Percentiles rank a stretch among this genome's conserved stretches.
phyloP scores from a whole-genome alignment of 1,140 invertebrate species.

The Pachyrhynchus sulphureomaculatus region DNA sequence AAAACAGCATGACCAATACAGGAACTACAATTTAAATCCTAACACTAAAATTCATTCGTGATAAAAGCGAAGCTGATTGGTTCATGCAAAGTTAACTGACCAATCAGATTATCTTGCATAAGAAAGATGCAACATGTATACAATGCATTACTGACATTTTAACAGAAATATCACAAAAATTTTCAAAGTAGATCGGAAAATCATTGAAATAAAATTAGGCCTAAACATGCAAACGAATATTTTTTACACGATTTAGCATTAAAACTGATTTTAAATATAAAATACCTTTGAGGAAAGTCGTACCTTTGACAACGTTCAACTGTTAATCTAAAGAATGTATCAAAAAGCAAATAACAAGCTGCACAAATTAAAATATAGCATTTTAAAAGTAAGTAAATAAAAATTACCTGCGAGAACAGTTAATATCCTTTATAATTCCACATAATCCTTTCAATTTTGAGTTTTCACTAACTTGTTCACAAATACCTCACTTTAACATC shows the following conservation, averaged over 20 bases:
- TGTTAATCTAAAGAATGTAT: not conserved
- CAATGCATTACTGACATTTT: too few species aligned
- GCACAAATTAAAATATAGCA: not conserved
- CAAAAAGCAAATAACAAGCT: not conserved
- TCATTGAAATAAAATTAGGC: too few species aligned
- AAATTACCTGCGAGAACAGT: constrained; percentile 9
- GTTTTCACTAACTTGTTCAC: constrained; percentile 1
- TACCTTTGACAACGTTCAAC: not conserved
- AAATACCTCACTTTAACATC: constrained; percentile 14
- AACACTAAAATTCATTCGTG: too few species aligned
- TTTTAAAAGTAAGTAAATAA: not conserved
- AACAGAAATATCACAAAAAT: too few species aligned
- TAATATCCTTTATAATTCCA: constrained; percentile 14
- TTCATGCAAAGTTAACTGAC: not conserved
- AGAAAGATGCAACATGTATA: too few species aligned
- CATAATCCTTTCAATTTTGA: constrained; percentile 4
- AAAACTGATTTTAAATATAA: too few species aligned
- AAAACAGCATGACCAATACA: too few species aligned
- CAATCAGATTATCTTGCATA: not conserved
- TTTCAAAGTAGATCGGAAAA: too few species aligned
- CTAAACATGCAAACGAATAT: too few species aligned
- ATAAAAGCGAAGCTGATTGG: constrained; percentile 7
- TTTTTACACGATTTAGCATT: too few species aligned
- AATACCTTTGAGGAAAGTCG: too few species aligned
- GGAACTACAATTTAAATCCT: too few species aligned